Conservation (phyloP, 2,888 invertebrate genomes). For the Rutpela maculata region DNA sequence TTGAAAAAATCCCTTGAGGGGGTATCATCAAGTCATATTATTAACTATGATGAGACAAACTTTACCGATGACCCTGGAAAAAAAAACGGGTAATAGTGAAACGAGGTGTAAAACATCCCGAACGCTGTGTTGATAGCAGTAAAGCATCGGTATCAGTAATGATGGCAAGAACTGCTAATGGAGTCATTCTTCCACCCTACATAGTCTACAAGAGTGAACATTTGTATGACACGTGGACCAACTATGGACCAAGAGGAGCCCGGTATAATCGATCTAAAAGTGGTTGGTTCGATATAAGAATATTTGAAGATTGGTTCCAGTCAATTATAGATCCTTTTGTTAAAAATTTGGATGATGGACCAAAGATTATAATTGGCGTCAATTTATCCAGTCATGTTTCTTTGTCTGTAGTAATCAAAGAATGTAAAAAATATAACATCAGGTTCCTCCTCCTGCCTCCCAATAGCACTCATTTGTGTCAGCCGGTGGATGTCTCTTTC, state of each 20-base stretch:
- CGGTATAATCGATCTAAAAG: slow-evolving; percentile 38
- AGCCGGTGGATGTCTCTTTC: slow-evolving; percentile 12
- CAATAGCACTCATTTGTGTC: slow-evolving; percentile 15
- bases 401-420: slow-evolving; percentile 27
- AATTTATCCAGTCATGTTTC: slow-evolving; percentile 44
- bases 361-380: slow-evolving; percentile 64
- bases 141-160: slow-evolving; percentile 42
- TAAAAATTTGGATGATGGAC: slow-evolving; percentile 45
- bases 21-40: slow-evolving; percentile 46
- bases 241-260: slow-evolving; percentile 33
- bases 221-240: slow-evolving; percentile 36
- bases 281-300: slow-evolving; percentile 46
- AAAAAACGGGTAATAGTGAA: slow-evolving; percentile 47
- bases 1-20: no score
- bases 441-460: slow-evolving; percentile 28
- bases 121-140: slow-evolving; percentile 50
- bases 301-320: slow-evolving; percentile 48
- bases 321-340: slow-evolving; percentile 43
- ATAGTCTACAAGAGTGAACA: slow-evolving; percentile 48
- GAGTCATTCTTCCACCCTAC: slow-evolving; percentile 42
- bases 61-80: background rate
- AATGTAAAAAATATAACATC: slow-evolving; percentile 37
- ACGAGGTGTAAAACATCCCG: slow-evolving; percentile 63
- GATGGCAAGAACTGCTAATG: slow-evolving; percentile 35
- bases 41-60: slow-evolving; percentile 11